Evolutionary conservation across 1,140 invertebrate genomes (phyloP).

Genomic region (Thaumatotibia leucotreta): DNA sequence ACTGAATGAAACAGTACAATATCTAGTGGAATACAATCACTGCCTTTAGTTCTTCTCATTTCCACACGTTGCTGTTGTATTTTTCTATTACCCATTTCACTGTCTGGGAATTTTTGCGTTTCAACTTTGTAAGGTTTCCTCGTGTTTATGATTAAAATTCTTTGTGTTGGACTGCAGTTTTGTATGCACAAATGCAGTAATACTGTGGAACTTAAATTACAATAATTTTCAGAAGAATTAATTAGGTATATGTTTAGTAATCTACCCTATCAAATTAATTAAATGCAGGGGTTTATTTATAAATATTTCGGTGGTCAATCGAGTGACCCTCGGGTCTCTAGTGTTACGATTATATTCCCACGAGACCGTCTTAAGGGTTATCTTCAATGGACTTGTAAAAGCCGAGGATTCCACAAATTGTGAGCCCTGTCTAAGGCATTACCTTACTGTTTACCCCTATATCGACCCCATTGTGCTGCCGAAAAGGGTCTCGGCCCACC

Average conservation of each 20-base stretch:
- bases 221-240: background rate
- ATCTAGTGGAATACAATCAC: background rate
- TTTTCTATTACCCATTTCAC: conserved; percentile 1
- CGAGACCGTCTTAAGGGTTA: conserved; percentile 30
- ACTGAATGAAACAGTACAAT: background rate
- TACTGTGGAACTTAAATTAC: background rate
- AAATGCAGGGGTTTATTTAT: background rate
- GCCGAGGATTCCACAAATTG: conserved; percentile 15
- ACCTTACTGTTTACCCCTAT: conserved; percentile 7
- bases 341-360: conserved; percentile 24
- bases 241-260: background rate
- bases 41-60: background rate
- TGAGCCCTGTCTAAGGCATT: conserved; percentile 16
- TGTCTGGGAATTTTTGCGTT: conserved; percentile 3
- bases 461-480: conserved; percentile 3
- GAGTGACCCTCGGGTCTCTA: background rate
- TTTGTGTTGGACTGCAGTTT: background rate
- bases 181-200: background rate
- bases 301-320: background rate
- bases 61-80: background rate
- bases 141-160: background rate
- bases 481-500: background rate
- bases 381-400: conserved; percentile 31
- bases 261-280: background rate
- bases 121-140: background rate